Conservation (phyloP, 2,888 invertebrate species). For the Drosophila acutilabella region DNA sequence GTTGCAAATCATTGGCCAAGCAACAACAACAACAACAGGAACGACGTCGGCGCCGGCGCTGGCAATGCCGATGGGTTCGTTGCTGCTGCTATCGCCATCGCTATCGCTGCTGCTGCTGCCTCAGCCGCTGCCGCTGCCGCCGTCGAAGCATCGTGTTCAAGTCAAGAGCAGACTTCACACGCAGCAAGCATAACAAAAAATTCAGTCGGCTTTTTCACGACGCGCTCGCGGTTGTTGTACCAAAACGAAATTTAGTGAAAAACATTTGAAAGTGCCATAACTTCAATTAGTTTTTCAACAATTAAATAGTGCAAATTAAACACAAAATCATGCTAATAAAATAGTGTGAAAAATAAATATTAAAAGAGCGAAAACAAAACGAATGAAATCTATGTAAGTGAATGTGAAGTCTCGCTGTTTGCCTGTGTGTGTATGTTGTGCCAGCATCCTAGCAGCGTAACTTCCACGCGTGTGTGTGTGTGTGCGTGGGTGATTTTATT, state of each 20-base stretch:
- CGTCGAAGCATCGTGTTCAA: constrained; percentile 39
- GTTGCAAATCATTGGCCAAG: constrained; percentile 53
- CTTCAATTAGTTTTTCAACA: not conserved
- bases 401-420: constrained; percentile 1
- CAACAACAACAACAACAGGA: constrained; percentile 39
- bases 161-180: constrained; percentile 62
- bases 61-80: constrained; percentile 29
- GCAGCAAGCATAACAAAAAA: constrained; percentile 72
- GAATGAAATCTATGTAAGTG: constrained; percentile 35
- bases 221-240: constrained; percentile 75
- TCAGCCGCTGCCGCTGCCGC: not conserved
- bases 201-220: constrained; percentile 80
- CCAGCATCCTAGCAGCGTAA: constrained; percentile 43
- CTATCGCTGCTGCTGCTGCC: constrained; percentile 8
- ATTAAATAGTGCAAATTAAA: constrained; percentile 15
- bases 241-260: constrained; percentile 37
- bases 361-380: not conserved
- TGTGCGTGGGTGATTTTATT: constrained; percentile 6
- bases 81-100: constrained; percentile 3
- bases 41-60: constrained; percentile 48
- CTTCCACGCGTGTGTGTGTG: constrained; percentile 18
- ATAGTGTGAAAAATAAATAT: not conserved
- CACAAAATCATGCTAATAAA: constrained; percentile 15
- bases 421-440: constrained; percentile 7
- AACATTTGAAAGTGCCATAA: constrained; percentile 25